Percentiles rank a stretch among this genome's conserved stretches.
These are phyloP conservation scores for Sinohyriopsis cumingii DNA, from an alignment of 2,888 invertebrate genomes.

Conservation along the genomic window DNA sequence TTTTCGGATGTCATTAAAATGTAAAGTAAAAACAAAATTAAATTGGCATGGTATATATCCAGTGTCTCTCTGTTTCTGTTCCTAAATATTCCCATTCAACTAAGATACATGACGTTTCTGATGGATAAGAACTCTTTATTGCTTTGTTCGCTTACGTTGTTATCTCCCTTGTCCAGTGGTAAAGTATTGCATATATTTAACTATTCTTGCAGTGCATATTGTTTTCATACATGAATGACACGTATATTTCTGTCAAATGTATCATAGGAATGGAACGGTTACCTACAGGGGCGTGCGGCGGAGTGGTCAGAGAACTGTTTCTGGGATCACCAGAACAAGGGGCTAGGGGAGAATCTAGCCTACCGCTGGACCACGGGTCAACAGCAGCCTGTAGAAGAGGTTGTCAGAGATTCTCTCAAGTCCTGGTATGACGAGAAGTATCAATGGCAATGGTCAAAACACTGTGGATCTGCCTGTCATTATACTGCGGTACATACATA, in stretches of 20 bases:
- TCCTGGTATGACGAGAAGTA: constrained; percentile 30
- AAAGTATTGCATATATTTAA: too few species aligned
- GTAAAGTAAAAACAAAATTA: too few species aligned
- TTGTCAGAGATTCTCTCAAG: constrained; percentile 17
- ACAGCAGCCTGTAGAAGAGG: constrained; percentile 11
- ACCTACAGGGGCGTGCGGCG: constrained; percentile 27
- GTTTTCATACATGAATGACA: too few species aligned
- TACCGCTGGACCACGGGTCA: constrained; percentile 16
- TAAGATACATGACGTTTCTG: too few species aligned
- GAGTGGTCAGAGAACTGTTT: constrained; percentile 33
- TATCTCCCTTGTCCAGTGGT: too few species aligned
- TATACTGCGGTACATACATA: constrained; percentile 31
- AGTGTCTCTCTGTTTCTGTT: too few species aligned
- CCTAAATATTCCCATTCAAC: too few species aligned
- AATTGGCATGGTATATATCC: too few species aligned
- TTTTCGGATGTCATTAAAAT: too few species aligned
- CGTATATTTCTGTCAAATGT: background rate
- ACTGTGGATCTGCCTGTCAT: constrained; percentile 35
- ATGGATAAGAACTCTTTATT: too few species aligned
- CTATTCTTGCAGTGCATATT: too few species aligned
- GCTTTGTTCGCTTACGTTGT: too few species aligned
- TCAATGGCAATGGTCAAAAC: constrained; percentile 24
- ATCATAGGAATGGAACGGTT: constrained; percentile 33
- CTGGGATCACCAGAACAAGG: constrained; percentile 23
- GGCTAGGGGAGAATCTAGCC: constrained; percentile 34